Evolutionary conservation across 2,113 vertebrate genomes (phyloP).

Genomic region (Euleptes europaea): DNA sequence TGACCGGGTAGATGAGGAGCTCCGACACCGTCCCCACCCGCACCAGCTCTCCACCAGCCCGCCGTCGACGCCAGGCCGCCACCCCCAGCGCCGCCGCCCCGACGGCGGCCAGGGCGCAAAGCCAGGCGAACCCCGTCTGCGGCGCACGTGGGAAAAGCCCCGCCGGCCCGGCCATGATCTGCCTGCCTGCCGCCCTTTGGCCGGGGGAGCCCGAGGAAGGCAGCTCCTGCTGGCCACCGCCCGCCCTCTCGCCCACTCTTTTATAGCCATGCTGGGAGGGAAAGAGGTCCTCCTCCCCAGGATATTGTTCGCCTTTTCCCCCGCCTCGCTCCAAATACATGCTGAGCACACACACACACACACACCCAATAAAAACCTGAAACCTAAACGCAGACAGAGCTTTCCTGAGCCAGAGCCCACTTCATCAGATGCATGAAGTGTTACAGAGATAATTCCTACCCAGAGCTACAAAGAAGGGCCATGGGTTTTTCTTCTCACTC

Average conservation of each 20-base stretch:
- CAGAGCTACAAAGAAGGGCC: too few species aligned
- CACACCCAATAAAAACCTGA: too few species aligned
- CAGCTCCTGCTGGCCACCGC: neutral
- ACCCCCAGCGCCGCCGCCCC: slow-evolving; percentile 58
- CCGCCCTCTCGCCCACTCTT: neutral
- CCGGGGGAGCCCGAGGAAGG: neutral
- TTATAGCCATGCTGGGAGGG: neutral
- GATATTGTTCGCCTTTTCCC: too few species aligned
- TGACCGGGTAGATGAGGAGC: slow-evolving; percentile 86
- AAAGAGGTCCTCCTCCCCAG: neutral
- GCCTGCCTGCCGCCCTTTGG: too few species aligned
- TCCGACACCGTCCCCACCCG: slow-evolving; percentile 83
- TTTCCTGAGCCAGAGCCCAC: too few species aligned
- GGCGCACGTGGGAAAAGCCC: neutral
- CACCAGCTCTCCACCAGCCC: slow-evolving; percentile 28
- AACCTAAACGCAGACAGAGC: too few species aligned
- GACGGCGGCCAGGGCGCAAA: slow-evolving; percentile 54
- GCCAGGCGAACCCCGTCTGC: slow-evolving; percentile 15
- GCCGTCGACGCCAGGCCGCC: slow-evolving; percentile 57
- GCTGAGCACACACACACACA: too few species aligned
- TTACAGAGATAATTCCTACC: too few species aligned
- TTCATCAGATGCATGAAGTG: too few species aligned
- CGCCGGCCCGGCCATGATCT: neutral
- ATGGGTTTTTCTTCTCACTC: too few species aligned
- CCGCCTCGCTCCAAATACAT: too few species aligned